Conservation (phyloP, 2,113 vertebrate species). For the Macrotis lagotis region DNA sequence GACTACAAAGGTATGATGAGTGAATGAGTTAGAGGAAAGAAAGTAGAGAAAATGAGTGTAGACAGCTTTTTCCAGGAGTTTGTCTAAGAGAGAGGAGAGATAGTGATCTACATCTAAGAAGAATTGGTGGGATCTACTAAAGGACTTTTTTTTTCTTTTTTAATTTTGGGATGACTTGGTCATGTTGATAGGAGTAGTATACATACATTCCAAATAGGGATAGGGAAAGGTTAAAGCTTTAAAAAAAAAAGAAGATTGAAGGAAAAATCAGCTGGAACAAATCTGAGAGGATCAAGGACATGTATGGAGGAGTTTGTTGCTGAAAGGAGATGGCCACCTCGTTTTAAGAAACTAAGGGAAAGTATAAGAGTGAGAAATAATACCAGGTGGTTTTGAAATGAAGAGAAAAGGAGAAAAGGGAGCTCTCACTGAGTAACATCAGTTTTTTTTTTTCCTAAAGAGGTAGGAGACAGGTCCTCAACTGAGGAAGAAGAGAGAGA, state of each 20-base stretch:
- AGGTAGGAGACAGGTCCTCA: neutral
- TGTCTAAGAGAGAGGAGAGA: neutral
- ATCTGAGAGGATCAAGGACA: neutral
- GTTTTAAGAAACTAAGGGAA: neutral
- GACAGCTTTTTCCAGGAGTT: neutral
- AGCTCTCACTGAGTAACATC: neutral
- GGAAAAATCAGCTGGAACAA: neutral
- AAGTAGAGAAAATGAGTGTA: neutral
- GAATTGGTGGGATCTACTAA: neutral
- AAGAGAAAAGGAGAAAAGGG: neutral
- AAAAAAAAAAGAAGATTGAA: neutral
- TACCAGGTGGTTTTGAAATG: neutral
- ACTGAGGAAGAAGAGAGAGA: neutral
- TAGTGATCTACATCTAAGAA: neutral
- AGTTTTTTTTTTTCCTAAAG: neutral
- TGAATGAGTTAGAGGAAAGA: neutral
- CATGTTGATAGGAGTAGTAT: neutral
- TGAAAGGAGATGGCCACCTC: neutral
- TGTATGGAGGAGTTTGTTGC: neutral
- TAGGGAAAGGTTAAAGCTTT: neutral
- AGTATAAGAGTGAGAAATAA: neutral
- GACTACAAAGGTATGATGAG: neutral
- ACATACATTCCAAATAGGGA: neutral
- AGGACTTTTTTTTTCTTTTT: neutral
- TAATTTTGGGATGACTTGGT: neutral